Percentiles rank a stretch among this genome's conserved stretches.
These are phyloP conservation scores for Saccostrea echinata DNA, from an alignment of 1,140 invertebrate genomes.

Conservation along the genomic window DNA sequence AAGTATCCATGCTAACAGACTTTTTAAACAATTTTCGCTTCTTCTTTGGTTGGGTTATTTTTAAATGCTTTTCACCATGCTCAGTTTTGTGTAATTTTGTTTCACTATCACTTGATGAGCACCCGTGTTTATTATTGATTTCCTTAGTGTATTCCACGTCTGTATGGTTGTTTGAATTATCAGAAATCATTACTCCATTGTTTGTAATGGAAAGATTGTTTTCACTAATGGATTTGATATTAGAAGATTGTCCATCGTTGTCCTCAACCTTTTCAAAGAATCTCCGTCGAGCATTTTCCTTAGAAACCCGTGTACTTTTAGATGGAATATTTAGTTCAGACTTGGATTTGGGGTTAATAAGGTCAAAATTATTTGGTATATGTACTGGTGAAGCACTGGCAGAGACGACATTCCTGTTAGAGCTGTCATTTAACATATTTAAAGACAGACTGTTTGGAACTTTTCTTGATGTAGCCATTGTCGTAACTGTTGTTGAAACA, in stretches of 20 bases:
- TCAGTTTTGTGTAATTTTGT: background rate
- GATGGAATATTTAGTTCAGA: slow-evolving; percentile 27
- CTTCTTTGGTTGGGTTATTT: slow-evolving; percentile 33
- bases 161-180: background rate
- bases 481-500: slow-evolving; percentile 24
- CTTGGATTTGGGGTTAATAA: background rate
- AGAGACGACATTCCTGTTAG: background rate
- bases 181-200: no score
- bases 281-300: background rate
- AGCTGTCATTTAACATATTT: slow-evolving; percentile 4
- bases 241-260: background rate
- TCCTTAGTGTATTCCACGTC: background rate
- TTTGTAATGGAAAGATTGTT: background rate
- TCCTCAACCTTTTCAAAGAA: slow-evolving; percentile 1
- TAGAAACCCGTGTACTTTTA: background rate
- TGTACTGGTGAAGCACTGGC: slow-evolving; percentile 14
- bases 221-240: slow-evolving; percentile 1
- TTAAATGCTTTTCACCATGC: background rate
- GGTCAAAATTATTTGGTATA: background rate
- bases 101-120: slow-evolving; percentile 5
- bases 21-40: slow-evolving; percentile 55
- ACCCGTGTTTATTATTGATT: background rate
- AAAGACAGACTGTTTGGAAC: slow-evolving; percentile 52
- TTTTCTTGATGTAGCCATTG: background rate
- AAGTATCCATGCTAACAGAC: slow-evolving; percentile 59